Conservation (phyloP, 2,888 invertebrate species). For the Notocelia uddmanniana region DNA sequence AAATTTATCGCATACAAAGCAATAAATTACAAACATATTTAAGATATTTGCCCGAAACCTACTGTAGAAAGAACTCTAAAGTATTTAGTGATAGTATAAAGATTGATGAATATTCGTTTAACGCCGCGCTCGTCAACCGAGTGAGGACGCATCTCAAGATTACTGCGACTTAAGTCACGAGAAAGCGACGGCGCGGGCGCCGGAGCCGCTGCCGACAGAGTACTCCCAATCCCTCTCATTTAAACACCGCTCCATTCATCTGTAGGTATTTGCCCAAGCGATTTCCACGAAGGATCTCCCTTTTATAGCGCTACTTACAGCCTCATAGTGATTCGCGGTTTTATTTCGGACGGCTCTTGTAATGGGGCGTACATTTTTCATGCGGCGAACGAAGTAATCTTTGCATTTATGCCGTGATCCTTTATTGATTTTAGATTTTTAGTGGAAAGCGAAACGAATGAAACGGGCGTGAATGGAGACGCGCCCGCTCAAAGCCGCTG, state of each 20-base stretch:
- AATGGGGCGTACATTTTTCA: conserved; percentile 83
- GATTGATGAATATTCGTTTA: conserved; percentile 38
- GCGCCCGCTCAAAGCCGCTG: conserved; percentile 79
- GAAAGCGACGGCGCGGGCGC: conserved; percentile 56
- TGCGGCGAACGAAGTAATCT: conserved; percentile 82
- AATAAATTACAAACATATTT: not conserved
- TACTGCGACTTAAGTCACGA: conserved; percentile 43
- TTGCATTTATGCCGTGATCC: conserved; percentile 85
- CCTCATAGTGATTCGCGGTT: conserved; percentile 85
- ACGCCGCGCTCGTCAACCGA: conserved; percentile 28
- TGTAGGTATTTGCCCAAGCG: conserved; percentile 86
- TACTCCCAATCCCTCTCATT: conserved; percentile 83
- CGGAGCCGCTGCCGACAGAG: conserved; percentile 57
- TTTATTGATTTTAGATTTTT: conserved; percentile 86
- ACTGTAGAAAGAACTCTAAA: not conserved
- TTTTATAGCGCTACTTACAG: conserved; percentile 83
- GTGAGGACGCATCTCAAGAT: conserved; percentile 37
- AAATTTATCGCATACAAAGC: not conserved
- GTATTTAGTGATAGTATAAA: conserved; percentile 12
- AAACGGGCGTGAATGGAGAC: conserved; percentile 82
- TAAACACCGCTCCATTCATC: conserved; percentile 82
- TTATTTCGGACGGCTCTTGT: conserved; percentile 84
- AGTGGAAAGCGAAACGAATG: conserved; percentile 84
- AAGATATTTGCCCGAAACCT: not conserved
- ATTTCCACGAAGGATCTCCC: conserved; percentile 79